Base-by-base conservation (phyloP, 2,797 vertebrate species). In the Gallinago stenura region DNA sequence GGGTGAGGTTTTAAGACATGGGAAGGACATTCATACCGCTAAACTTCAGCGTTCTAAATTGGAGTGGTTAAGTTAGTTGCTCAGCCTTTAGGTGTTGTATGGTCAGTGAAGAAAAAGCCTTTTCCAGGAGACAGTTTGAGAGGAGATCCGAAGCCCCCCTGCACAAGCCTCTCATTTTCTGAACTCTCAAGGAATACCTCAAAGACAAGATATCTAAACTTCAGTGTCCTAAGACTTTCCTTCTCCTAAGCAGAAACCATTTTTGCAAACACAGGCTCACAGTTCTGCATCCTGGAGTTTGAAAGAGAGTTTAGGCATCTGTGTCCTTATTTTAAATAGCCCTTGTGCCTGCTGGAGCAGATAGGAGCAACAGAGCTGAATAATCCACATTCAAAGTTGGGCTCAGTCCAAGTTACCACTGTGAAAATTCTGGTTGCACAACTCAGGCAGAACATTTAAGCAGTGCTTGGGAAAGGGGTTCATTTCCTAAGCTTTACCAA, bases 361-460 rank as follows among this genome's bases (percentile, higher is more conserved):
- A 94, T 43, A 94, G 70, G 62, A 96, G 95, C 93, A 95, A 73
- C 80, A 66, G 93, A 97, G 93, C 95, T 96, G 93, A 97, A 97
- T 96, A 97, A 97, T 95, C 90, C 93, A 90, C 94, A 93, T 82
- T 82, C 92, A 70, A 80, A 92, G 62, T 33, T 97, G 94, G 94
- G 83, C 73, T 89, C 46, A 7, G 78, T 77, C 95, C 95, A 96
- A 84, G 88, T 43, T 62, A 92, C 93, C 35, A 39, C 90, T 87
- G 87, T 66, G 88, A 91, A 89, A 96, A 90, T 83, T 89, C 93
- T 94, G 88, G 83, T 91, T 87, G 64, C 80, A 54, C 75, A 82
- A 82, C 50, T 70, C 80, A 57, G 62, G 66, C 93, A 90, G 93
- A 91, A 94, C 77, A 43, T 79, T 86, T 48, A 18, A 82, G 57